Percentiles rank a stretch among this genome's conserved stretches.
These are phyloP conservation scores for Porites divaricata DNA, from an alignment of 92 coral and sea anemone genomes.

Conservation along the genomic window DNA sequence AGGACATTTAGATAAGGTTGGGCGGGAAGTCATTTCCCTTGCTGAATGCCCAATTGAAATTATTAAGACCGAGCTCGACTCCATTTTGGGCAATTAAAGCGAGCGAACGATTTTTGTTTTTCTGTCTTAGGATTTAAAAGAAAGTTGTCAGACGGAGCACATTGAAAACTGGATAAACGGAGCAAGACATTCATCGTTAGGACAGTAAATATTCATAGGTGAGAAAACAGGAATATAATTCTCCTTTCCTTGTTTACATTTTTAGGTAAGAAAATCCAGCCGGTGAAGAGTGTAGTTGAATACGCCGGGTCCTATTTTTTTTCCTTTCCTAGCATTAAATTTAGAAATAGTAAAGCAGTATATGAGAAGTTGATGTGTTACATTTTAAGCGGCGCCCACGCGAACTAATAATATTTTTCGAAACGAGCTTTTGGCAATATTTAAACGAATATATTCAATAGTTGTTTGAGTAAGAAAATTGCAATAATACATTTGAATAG, in stretches of 20 bases:
- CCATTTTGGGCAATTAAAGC: not conserved
- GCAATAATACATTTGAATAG: no score
- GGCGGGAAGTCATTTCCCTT: not conserved
- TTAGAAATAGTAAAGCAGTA: no score
- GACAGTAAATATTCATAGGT: constrained; percentile 12
- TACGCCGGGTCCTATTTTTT: not conserved
- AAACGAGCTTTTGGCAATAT: no score
- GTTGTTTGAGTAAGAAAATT: no score
- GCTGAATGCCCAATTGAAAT: not conserved
- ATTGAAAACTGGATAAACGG: not conserved
- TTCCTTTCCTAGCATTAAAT: no score
- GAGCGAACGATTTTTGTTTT: not conserved
- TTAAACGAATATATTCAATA: no score
- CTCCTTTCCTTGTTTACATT: not conserved
- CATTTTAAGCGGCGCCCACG: no score
- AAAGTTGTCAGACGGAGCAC: not conserved
- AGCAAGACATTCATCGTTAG: constrained; percentile 8
- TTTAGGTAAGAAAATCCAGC: not conserved
- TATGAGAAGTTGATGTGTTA: no score
- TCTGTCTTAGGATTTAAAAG: constrained; percentile 2
- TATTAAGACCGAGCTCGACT: not conserved
- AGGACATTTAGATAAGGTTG: not conserved
- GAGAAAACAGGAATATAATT: not conserved
- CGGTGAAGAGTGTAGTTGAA: no score
- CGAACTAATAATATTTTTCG: no score